Base-by-base conservation (phyloP, 2,113 vertebrate species). In the Setophaga petechia region DNA sequence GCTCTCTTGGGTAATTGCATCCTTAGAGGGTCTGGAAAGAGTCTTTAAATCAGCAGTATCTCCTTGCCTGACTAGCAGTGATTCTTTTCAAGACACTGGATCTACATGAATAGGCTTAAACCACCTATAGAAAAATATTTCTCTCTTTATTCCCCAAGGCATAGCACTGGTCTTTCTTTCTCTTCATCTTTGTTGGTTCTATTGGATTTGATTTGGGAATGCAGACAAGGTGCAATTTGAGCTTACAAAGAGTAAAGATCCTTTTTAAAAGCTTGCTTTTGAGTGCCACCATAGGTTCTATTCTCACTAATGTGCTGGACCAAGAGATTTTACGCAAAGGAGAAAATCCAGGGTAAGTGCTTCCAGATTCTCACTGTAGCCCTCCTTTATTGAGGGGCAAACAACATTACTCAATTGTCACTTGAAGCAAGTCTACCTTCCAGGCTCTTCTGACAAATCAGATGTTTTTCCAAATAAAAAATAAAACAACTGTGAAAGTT, bases 81-180 rank as follows among this genome's bases (percentile, higher is more conserved):
- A 90, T 91, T 93, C 71, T 94, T 91, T 94, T 28, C 27, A 77
- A 89, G 63, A 76, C 66, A 41, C 49, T 93, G 82, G 21, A 62
- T 77, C 55, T 77, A 59, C 37, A 20, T 73, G 33, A 97, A 86
- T 80, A 77, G 85, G 37, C 55, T 94, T 95, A 94, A 95, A 90
- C 51, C 63, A 88, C 43, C 59, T 88, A 71, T 63, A 92, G 85
- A 88, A 68, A 82, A 93, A 88, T 33, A 33, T 46, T 94, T 71
- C 27, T 81, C 21, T 73, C 90, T 84, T 58, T 92, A 1, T 80
- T 92, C 52, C 37, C 22, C 30, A 37, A 89, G 74, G 51, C 37
- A 10, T 41, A 87, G 52, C 58, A 8, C 33, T 65, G 16, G 9
- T 85, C 55, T 87, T 68, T 76, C 35, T 76, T 90, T 92, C 49